Percentiles rank a stretch among this genome's conserved stretches.
Evolutionary conservation across 2,888 invertebrate species (phyloP).

Genomic region (Furcula furcula): DNA sequence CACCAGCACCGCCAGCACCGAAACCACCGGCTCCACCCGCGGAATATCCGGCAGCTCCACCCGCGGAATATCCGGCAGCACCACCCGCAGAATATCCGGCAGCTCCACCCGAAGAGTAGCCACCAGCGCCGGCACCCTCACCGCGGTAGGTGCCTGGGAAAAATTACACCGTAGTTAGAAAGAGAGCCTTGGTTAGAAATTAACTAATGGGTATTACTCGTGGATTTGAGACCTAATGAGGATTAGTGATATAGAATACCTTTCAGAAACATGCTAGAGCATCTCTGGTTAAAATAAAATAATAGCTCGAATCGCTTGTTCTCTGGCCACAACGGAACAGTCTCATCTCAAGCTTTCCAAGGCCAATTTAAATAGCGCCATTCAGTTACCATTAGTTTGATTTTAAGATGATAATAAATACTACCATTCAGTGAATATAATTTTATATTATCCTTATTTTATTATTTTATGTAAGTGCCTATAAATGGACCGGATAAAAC

Average conservation of each 20-base stretch:
- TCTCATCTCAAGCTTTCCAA: constrained; percentile 55
- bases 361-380: constrained; percentile 33
- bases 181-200: too few species aligned
- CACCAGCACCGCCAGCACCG: constrained; percentile 24
- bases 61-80: too few species aligned
- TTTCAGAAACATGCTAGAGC: too few species aligned
- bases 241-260: too few species aligned
- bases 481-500: too few species aligned
- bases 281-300: too few species aligned
- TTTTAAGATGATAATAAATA: too few species aligned
- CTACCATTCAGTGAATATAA: too few species aligned
- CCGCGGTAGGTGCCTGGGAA: constrained; percentile 69
- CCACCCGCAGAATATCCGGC: too few species aligned
- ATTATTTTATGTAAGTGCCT: too few species aligned
- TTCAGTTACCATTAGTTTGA: constrained; percentile 18
- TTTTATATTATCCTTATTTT: neutral
- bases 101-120: constrained; percentile 18
- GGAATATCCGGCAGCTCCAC: constrained; percentile 30
- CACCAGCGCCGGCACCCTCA: constrained; percentile 51
- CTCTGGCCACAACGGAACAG: constrained; percentile 32
- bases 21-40: constrained; percentile 52
- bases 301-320: constrained; percentile 17
- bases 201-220: too few species aligned
- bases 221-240: too few species aligned
- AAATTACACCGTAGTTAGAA: neutral